Evolutionary conservation across 2,888 invertebrate genomes (phyloP).

Genomic region (Microplitis manilae): DNA sequence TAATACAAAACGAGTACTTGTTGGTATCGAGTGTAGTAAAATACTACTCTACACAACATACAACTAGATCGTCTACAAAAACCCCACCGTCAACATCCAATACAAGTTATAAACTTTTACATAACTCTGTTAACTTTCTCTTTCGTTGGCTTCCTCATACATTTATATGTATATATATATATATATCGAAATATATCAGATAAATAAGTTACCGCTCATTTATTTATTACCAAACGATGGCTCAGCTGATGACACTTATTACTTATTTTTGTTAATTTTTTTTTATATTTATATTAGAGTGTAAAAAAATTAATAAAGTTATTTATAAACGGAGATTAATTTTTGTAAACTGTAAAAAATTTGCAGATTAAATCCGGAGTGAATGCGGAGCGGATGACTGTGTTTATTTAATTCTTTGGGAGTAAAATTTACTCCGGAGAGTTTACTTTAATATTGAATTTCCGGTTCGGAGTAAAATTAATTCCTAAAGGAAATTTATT

Average conservation of each 20-base stretch:
- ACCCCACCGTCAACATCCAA: constrained; percentile 29
- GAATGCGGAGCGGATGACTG: too few species aligned
- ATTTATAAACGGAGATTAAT: too few species aligned
- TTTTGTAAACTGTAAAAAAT: too few species aligned
- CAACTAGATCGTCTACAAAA: neutral
- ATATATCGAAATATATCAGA: neutral
- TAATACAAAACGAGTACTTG: constrained; percentile 48
- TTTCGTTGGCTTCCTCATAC: constrained; percentile 57
- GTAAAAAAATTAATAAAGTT: too few species aligned
- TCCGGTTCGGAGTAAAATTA: too few species aligned
- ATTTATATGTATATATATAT: constrained; percentile 14
- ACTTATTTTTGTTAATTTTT: neutral
- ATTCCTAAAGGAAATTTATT: too few species aligned
- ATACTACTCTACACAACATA: neutral
- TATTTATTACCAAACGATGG: neutral
- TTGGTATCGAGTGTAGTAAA: constrained; percentile 5
- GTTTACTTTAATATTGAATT: too few species aligned
- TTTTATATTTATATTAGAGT: neutral
- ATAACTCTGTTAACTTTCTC: constrained; percentile 66
- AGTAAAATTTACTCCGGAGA: too few species aligned
- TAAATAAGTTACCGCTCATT: neutral
- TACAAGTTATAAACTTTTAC: constrained; percentile 61
- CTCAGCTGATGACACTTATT: neutral
- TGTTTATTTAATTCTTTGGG: too few species aligned
- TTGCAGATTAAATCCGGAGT: too few species aligned